A percentile compares a stretch with the other conserved stretches of the same genome.
Evolutionary conservation across 2,797 vertebrate species (phyloP).

Genomic region (Dryobates pubescens): DNA sequence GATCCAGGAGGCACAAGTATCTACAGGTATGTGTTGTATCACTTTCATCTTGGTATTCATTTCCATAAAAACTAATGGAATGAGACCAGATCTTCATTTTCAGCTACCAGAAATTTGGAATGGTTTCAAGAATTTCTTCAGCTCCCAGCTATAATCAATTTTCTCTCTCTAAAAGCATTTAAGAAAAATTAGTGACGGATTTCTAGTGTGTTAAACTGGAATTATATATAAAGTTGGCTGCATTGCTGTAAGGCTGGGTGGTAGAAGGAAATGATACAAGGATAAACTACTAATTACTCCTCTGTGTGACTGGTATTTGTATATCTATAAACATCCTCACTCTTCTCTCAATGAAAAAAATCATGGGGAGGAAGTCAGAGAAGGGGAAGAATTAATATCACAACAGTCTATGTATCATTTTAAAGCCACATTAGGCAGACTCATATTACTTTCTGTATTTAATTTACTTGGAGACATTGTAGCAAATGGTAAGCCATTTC

Average conservation of each 20-base stretch:
- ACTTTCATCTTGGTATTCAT: conserved; percentile 45
- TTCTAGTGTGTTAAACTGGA: neutral
- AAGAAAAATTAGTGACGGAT: conserved; percentile 15
- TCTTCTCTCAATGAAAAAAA: neutral
- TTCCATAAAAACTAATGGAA: conserved; percentile 31
- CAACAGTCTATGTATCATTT: neutral
- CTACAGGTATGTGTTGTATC: conserved; percentile 53
- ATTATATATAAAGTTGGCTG: neutral
- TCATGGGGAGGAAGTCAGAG: neutral
- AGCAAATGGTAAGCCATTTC: conserved; percentile 5
- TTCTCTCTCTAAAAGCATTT: conserved; percentile 20
- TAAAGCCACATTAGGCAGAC: neutral
- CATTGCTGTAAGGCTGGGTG: neutral
- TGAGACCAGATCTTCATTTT: conserved; percentile 6
- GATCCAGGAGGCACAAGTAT: conserved; percentile 34
- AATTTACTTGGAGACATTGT: neutral
- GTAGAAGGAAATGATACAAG: neutral
- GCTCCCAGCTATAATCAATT: conserved; percentile 1
- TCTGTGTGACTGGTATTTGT: neutral
- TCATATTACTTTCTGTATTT: neutral
- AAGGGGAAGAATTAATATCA: neutral
- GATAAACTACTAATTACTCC: neutral
- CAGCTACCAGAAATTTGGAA: conserved; percentile 29
- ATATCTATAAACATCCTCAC: neutral
- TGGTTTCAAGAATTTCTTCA: conserved; percentile 41